Base-by-base conservation (phyloP, 2,888 invertebrate species). In the Tenthredo scrophulariae region DNA sequence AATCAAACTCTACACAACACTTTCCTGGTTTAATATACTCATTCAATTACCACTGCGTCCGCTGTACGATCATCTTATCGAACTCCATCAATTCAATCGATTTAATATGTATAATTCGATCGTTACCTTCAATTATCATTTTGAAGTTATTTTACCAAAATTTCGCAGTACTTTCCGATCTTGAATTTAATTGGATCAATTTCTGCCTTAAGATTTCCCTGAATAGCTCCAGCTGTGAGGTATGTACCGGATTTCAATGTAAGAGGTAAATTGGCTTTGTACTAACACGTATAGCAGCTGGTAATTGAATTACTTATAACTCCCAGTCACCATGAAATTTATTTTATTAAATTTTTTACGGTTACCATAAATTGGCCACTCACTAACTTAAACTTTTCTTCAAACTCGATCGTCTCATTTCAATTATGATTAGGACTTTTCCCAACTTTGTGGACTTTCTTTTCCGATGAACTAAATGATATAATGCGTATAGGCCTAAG, bases 401-500 rank as follows among this genome's bases (percentile, higher is more conserved):
- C 29, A 29, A 33, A 50, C 50, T 33, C 18, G 15, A 50, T 77
- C 50, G 10, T 22, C 10, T 22, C 5, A 43, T 77, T n/a, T 29
- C 13, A 50, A 77, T 77, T 3, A 29, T 77, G 18, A 77, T 77
- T 18, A 77, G 3, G 40, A 43, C 40, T 22, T 80, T 40, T 62
- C 22, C 33, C 10, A 37, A 62, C 33, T 33, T 37, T 80, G 62
- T 33, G 40, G 58, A 58, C 33, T n/a, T 2, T 46, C 29, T 50
- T 46, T 43, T 46, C 83, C 22, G 37, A 83, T 83, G n/a, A 50
- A 33, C n/a, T 29, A 70, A 83, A 83, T 46, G 18, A 67, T 46
- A 67, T 22, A 46, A 29, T 22, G 40, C 80, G 46, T 67, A 67
- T 83, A 83, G 82, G 82, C 82, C 82, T 67, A 67, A 70, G 46